Conservation (phyloP, 2,888 invertebrate species). For the Tryphoninae sp. region DNA sequence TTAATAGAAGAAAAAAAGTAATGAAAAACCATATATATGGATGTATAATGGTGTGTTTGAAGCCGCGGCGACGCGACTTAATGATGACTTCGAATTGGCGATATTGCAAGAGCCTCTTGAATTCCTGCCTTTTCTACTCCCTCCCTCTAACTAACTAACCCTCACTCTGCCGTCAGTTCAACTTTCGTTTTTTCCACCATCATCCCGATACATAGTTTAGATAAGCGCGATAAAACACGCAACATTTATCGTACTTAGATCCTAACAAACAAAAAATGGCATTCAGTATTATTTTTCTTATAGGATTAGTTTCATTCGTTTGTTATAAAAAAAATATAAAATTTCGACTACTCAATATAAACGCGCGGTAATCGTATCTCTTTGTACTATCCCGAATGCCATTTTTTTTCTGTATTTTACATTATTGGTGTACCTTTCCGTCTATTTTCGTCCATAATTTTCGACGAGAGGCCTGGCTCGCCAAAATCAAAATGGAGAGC, state of each 20-base stretch:
- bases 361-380: constrained; percentile 77
- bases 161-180: neutral
- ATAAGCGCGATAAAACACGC: constrained; percentile 71
- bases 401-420: constrained; percentile 75
- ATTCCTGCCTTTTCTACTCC: neutral
- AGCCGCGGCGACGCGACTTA: constrained; percentile 4
- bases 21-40: neutral
- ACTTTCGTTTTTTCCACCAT: neutral
- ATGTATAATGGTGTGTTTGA: neutral
- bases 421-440: constrained; percentile 19
- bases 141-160: neutral
- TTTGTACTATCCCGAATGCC: constrained; percentile 82
- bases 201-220: constrained; percentile 35
- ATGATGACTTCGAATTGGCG: constrained; percentile 4
- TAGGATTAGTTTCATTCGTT: constrained; percentile 77
- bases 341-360: constrained; percentile 80
- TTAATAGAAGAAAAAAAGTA: constrained; percentile 10
- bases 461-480: constrained; percentile 16
- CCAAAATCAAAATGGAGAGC: constrained; percentile 13
- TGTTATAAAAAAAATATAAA: constrained; percentile 81
- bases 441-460: constrained; percentile 40
- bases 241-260: constrained; percentile 72
- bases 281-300: constrained; percentile 79
- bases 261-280: constrained; percentile 77
- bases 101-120: neutral